Percentiles rank a stretch among this genome's conserved stretches.
Conservation (phyloP, 2,797 vertebrate species). For the Gephyroberyx darwinii region DNA sequence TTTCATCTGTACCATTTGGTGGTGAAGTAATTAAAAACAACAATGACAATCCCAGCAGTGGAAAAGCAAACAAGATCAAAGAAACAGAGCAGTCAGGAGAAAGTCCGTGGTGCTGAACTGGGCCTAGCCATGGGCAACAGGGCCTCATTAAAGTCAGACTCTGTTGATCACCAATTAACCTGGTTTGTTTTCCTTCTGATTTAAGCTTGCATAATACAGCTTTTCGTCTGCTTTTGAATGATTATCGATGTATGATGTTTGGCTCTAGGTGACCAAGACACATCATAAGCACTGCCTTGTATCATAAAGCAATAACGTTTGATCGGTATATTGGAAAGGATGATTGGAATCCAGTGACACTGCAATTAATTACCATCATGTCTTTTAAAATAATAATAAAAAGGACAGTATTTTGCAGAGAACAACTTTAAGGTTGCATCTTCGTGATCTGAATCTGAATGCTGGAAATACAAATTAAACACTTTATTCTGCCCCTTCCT, state of each 20-base stretch:
- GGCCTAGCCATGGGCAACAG: conserved; percentile 89
- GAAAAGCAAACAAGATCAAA: conserved; percentile 96
- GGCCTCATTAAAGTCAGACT: conserved; percentile 95
- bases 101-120: conserved; percentile 88
- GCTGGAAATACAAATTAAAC: too few species aligned
- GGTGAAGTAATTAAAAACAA: conserved; percentile 98
- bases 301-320: conserved; percentile 65
- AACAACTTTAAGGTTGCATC: not conserved
- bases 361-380: not conserved
- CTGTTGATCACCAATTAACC: conserved; percentile 99
- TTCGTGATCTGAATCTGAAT: not conserved
- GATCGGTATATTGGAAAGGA: conserved; percentile 45
- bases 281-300: conserved; percentile 75
- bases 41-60: conserved; percentile 90
- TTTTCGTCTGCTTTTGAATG: conserved; percentile 84
- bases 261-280: conserved; percentile 77
- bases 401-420: conserved; percentile 5
- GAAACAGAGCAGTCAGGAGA: conserved; percentile 87
- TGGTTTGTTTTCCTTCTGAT: conserved; percentile 96
- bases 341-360: conserved; percentile 4
- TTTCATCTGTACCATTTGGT: conserved; percentile 98
- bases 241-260: conserved; percentile 87
- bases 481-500: too few species aligned
- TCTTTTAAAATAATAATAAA: not conserved
- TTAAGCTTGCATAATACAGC: conserved; percentile 86